Evolutionary conservation across 2,113 vertebrate genomes (phyloP).

Genomic region (Archilochus colubris): DNA sequence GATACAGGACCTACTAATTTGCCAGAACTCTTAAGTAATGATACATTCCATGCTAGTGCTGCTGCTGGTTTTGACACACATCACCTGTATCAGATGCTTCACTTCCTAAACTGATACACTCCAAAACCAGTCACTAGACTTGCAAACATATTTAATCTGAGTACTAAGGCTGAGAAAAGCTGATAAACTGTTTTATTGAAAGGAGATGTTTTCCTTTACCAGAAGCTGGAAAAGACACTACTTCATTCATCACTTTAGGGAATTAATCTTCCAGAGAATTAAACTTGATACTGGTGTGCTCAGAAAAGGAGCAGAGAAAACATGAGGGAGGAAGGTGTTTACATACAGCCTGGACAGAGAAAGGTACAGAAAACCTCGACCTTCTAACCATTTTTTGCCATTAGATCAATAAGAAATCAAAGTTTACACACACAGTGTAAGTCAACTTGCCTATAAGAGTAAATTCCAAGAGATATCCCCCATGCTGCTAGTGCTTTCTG

Average conservation of each 20-base stretch:
- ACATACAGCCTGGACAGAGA: not conserved
- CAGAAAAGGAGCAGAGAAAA: not conserved
- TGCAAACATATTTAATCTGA: not conserved
- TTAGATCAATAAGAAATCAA: not conserved
- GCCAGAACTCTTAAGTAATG: not conserved
- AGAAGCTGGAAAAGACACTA: not conserved
- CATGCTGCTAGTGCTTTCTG: not conserved
- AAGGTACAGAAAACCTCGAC: not conserved
- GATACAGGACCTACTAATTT: not conserved
- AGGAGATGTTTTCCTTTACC: not conserved
- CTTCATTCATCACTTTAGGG: not conserved
- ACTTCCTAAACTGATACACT: not conserved
- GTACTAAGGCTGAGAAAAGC: not conserved
- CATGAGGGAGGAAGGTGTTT: not conserved
- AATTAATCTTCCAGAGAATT: conserved; percentile 38
- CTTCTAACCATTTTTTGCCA: not conserved
- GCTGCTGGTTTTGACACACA: not conserved
- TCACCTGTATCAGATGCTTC: not conserved
- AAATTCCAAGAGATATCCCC: not conserved
- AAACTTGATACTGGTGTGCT: not conserved
- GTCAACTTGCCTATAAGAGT: not conserved
- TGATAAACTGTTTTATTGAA: conserved; percentile 19
- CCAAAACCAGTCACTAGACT: not conserved
- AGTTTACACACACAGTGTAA: not conserved
- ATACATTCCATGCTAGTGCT: not conserved